Conservation (phyloP, 2,888 invertebrate genomes). For the Oligia latruncula region DNA sequence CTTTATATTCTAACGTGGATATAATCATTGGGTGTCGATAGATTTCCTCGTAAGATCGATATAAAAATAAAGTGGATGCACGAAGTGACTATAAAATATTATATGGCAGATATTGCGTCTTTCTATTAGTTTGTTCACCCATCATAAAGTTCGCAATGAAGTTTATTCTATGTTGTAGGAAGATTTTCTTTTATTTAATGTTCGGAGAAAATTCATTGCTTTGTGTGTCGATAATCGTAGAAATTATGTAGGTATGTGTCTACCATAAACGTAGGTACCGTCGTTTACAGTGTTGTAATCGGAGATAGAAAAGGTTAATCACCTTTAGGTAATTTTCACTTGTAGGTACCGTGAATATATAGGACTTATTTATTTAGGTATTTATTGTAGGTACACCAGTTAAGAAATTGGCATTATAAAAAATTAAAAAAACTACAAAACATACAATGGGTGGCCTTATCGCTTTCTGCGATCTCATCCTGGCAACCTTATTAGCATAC, state of each 20-base stretch:
- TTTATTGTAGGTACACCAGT: background rate
- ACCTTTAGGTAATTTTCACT: background rate
- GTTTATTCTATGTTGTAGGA: slow-evolving; percentile 25
- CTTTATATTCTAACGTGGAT: background rate
- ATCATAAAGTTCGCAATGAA: slow-evolving; percentile 16
- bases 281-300: background rate
- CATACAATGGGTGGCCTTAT: background rate
- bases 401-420: too few relatives aligned
- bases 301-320: background rate
- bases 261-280: background rate
- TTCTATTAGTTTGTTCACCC: slow-evolving; percentile 10
- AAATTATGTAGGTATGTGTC: background rate
- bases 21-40: background rate
- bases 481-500: background rate
- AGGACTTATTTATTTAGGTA: background rate
- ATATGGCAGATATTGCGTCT: slow-evolving; percentile 3
- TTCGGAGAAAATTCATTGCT: slow-evolving; percentile 21
- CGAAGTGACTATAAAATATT: slow-evolving; percentile 3
- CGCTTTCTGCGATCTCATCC: too few relatives aligned
- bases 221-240: background rate
- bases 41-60: background rate
- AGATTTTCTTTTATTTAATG: slow-evolving; percentile 23
- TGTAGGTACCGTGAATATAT: background rate
- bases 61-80: background rate
- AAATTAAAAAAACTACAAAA: background rate